These are phyloP conservation scores for Clivina fossor DNA, from an alignment of 2,888 invertebrate genomes.

Conservation along the genomic window DNA sequence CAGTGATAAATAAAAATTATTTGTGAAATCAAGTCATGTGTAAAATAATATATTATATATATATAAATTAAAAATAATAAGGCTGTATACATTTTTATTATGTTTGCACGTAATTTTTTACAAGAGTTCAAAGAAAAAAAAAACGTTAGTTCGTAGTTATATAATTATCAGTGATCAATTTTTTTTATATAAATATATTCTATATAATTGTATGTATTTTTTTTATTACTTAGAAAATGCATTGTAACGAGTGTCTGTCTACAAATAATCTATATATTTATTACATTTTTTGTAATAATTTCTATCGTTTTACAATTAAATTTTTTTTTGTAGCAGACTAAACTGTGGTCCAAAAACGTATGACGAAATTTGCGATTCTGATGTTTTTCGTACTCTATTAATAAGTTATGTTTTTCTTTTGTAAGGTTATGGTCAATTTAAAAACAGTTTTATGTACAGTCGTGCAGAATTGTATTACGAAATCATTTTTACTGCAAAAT, in stretches of 20 bases:
- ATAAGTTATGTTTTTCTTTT: constrained; percentile 29
- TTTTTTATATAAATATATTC: constrained; percentile 25
- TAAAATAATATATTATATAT: too few relatives aligned
- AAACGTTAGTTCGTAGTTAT: constrained; percentile 21
- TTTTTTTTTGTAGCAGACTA: constrained; percentile 23
- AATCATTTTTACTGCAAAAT: constrained; percentile 15
- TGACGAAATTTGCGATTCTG: constrained; percentile 34
- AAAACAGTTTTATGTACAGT: constrained; percentile 32
- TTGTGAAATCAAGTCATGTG: constrained; percentile 9
- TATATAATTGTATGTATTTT: constrained; percentile 28
- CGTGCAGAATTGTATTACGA: constrained; percentile 31
- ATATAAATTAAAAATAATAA: too few relatives aligned
- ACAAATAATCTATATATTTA: constrained; percentile 22
- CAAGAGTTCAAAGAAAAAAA: constrained; percentile 32
- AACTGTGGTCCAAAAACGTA: constrained; percentile 33
- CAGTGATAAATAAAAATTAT: constrained; percentile 23
- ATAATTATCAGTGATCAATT: constrained; percentile 27
- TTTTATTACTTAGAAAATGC: constrained; percentile 31
- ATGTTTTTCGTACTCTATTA: constrained; percentile 31
- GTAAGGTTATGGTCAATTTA: constrained; percentile 34
- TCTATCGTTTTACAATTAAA: too few relatives aligned
- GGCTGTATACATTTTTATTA: constrained; percentile 28
- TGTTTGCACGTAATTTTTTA: constrained; percentile 27
- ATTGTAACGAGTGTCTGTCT: constrained; percentile 30
- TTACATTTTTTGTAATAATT: constrained; percentile 25